Percentiles rank a stretch among this genome's conserved stretches.
phyloP scores from a whole-genome alignment of 1,140 invertebrate genomes.

The Copidosoma floridanum region DNA sequence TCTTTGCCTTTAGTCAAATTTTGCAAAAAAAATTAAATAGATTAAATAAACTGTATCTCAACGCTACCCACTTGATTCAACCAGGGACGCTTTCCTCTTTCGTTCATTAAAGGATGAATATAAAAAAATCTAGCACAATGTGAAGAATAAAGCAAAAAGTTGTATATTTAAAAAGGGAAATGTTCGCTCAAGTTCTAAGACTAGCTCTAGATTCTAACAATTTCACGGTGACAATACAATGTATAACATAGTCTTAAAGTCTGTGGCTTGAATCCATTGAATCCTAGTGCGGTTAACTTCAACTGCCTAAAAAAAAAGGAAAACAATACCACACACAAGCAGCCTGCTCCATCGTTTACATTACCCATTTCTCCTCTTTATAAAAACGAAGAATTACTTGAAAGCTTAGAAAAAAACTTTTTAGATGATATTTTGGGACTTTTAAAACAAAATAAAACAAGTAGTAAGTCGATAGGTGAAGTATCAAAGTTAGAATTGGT shows the following conservation, averaged over 20 bases:
- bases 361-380: too few species aligned
- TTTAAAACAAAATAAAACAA: too few species aligned
- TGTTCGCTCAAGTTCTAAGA: constrained; percentile 4
- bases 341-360: too few species aligned
- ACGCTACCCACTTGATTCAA: constrained; percentile 9
- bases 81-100: constrained; percentile 1
- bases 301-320: not conserved
- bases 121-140: not conserved
- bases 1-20: constrained; percentile 36
- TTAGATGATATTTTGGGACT: too few species aligned
- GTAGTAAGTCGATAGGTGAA: too few species aligned
- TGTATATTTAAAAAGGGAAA: not conserved
- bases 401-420: too few species aligned
- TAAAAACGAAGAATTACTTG: too few species aligned
- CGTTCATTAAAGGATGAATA: not conserved
- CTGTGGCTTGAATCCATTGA: constrained; percentile 6
- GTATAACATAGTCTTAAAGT: not conserved
- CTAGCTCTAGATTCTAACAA: not conserved
- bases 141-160: not conserved
- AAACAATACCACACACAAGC: too few species aligned
- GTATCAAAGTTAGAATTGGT: too few species aligned
- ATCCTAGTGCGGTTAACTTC: not conserved
- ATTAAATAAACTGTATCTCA: not conserved
- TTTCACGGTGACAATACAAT: not conserved
- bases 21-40: constrained; percentile 38